A percentile compares a stretch with the other conserved stretches of the same genome.
These are phyloP conservation scores for Ennomos quercinarius DNA, from an alignment of 2,888 invertebrate species.

Conservation along the genomic window DNA sequence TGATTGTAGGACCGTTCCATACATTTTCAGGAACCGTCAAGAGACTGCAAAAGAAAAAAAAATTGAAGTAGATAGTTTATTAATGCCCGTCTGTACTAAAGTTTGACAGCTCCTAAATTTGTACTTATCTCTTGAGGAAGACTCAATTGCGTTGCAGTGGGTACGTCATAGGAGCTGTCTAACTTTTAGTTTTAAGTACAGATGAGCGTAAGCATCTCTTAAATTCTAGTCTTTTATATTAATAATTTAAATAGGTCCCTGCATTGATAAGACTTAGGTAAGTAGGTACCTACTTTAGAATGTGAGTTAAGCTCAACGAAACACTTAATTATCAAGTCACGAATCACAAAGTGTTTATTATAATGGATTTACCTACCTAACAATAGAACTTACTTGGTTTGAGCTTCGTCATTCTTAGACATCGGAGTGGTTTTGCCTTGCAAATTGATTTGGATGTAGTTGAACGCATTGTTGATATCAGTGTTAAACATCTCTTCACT, in stretches of 20 bases:
- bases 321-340: background rate
- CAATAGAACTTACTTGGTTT: slow-evolving; percentile 87
- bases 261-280: too few species aligned
- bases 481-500: slow-evolving; percentile 90
- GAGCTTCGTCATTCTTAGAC: slow-evolving; percentile 89
- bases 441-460: slow-evolving; percentile 88
- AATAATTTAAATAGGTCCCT: too few species aligned
- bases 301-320: too few species aligned
- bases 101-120: too few species aligned
- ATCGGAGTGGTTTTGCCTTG: slow-evolving; percentile 91
- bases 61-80: slow-evolving; percentile 3
- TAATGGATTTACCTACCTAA: background rate
- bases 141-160: too few species aligned
- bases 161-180: too few species aligned
- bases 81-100: background rate
- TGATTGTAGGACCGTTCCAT: slow-evolving; percentile 88
- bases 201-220: too few species aligned
- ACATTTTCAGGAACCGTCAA: slow-evolving; percentile 87
- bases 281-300: too few species aligned
- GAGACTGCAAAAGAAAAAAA: slow-evolving; percentile 80
- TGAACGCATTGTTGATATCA: slow-evolving; percentile 91
- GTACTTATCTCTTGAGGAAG: too few species aligned
- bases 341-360: background rate
- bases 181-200: background rate
- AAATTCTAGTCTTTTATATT: too few species aligned